Conservation (phyloP, 1,140 invertebrate species). For the Drosophila malerkotliana region DNA sequence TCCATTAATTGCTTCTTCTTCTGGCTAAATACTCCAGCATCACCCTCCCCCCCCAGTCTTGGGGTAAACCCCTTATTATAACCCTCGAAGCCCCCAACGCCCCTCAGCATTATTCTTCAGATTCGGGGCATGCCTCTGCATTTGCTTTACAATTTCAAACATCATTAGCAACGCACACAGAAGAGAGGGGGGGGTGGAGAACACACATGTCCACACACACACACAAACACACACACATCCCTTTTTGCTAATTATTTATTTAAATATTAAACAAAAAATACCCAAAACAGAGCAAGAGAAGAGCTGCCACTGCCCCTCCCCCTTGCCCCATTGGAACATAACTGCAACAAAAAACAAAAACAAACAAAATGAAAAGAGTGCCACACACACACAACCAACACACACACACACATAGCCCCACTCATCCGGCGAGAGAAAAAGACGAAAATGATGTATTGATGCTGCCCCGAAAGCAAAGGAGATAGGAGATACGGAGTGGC, state of each 20-base stretch:
- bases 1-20: constrained; percentile 43
- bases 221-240: constrained; percentile 55
- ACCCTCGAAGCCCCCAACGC: background rate
- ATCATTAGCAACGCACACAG: constrained; percentile 76
- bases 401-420: constrained; percentile 31
- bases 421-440: constrained; percentile 38
- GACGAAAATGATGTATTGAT: constrained; percentile 82
- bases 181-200: background rate
- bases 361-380: constrained; percentile 59
- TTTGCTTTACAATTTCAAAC: constrained; percentile 81
- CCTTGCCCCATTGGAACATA: constrained; percentile 6
- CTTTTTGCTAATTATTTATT: constrained; percentile 84
- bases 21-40: constrained; percentile 14
- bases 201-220: constrained; percentile 11
- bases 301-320: no score
- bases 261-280: constrained; percentile 83
- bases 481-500: background rate
- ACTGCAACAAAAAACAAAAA: constrained; percentile 57
- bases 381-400: constrained; percentile 60
- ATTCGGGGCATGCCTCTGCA: constrained; percentile 76
- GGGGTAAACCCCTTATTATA: background rate
- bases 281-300: constrained; percentile 42
- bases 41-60: background rate
- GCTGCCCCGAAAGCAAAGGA: constrained; percentile 28
- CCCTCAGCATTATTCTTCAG: constrained; percentile 30